phyloP scores from a whole-genome alignment of 1,140 invertebrate genomes.

The Archivesica marissinica region DNA sequence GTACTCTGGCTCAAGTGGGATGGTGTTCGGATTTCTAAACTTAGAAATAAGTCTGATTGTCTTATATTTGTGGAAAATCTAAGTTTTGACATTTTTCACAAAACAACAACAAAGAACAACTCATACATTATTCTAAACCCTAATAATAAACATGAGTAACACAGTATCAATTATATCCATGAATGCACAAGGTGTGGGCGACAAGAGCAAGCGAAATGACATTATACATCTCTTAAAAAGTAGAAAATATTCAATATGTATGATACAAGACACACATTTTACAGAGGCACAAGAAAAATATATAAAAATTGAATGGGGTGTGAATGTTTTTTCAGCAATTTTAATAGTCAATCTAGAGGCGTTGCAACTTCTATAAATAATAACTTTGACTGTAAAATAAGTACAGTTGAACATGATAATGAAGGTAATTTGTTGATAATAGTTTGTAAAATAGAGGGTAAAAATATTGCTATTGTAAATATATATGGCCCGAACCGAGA shows the following conservation, averaged over 20 bases:
- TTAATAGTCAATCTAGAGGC: constrained; percentile 57
- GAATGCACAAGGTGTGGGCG: constrained; percentile 45
- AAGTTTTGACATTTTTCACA: too few species aligned
- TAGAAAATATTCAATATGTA: constrained; percentile 26
- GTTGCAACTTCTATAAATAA: constrained; percentile 48
- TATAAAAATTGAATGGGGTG: constrained; percentile 55
- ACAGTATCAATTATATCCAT: constrained; percentile 10
- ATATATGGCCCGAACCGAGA: constrained; percentile 64
- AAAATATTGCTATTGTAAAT: constrained; percentile 25
- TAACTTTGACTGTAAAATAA: constrained; percentile 43
- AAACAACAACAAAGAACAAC: too few species aligned
- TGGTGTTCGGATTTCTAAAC: too few species aligned
- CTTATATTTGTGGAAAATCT: too few species aligned
- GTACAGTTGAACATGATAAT: neutral
- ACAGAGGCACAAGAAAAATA: constrained; percentile 11
- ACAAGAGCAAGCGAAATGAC: constrained; percentile 4
- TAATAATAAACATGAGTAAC: too few species aligned
- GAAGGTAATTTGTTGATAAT: constrained; percentile 49
- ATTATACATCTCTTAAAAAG: constrained; percentile 24
- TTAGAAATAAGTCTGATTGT: too few species aligned
- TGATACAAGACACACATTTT: constrained; percentile 65
- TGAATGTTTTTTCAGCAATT: constrained; percentile 42
- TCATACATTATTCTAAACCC: too few species aligned
- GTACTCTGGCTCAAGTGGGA: too few species aligned
- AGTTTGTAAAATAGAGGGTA: neutral